Evolutionary conservation across 2,888 invertebrate genomes (phyloP), one percentile per base, ranked within the genome.

Genomic region (Eudasyphora cyanicolor): DNA sequence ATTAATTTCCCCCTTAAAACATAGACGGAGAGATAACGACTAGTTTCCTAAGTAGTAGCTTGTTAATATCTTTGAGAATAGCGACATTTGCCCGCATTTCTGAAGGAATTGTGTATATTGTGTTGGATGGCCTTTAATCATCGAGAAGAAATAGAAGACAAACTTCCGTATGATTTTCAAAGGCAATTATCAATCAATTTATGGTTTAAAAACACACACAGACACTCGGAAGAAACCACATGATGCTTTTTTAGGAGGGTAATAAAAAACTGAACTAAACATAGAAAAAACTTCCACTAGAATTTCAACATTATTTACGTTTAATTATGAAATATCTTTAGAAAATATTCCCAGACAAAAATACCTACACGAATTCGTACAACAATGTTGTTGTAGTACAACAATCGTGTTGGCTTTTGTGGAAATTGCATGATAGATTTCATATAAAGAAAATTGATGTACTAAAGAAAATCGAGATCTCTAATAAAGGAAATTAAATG

Each of bases 351-450:
- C 62, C 32, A 32, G 12, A 17, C 32, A 8, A 21, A 8, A 24
- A 8, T 10, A 57, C 12, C 17, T 57, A 57, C 27, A n/a, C n/a
- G n/a, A n/a, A n/a, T n/a, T n/a, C n/a, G n/a, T n/a, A n/a, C 12
- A 24, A 24, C 12, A 24, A 10, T 24, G 10, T 8, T 12, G 12
- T 45, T 45, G 4, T 21, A 10, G 24, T 51, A 51, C n/a, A n/a
- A n/a, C n/a, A 51, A 45, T 45, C n/a, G 14, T n/a, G 45, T 45
- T 45, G 32, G 32, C 32, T 51, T 51, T 29, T 21, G 12, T 60
- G 38, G 38, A 76, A 79, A 75, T 75, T 74, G 77, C 82, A 82
- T 79, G 82, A 79, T 82, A 76, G 75, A 79, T 82, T 79, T 73
- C 64, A 70, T 73, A 82, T 79, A 70, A 67, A 64, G 21, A 19